These are phyloP conservation scores for Nicator chloris DNA, from an alignment of 2,113 vertebrate species.

Conservation along the genomic window DNA sequence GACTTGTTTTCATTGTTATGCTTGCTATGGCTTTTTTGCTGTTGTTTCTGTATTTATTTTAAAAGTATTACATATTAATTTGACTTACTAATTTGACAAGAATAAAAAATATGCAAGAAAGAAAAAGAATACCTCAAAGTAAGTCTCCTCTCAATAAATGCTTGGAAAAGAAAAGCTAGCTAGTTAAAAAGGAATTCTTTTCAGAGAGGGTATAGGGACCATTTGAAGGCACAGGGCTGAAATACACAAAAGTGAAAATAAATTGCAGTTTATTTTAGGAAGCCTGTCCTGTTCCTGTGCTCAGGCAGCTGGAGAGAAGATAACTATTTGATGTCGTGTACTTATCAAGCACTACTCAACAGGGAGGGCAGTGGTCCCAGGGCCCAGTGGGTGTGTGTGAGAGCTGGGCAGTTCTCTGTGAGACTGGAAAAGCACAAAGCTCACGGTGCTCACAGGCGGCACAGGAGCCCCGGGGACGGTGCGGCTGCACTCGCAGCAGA, in stretches of 20 bases:
- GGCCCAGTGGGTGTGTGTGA: rapidly evolving
- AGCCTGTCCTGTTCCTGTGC: not conserved
- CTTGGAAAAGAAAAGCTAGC: not conserved
- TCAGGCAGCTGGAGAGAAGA: not conserved
- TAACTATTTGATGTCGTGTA: not conserved
- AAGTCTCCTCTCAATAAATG: not conserved
- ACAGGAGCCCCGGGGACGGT: rapidly evolving
- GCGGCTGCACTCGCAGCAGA: not conserved
- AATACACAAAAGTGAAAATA: not conserved
- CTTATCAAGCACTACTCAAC: rapidly evolving
- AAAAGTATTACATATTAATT: not conserved
- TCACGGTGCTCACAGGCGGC: rapidly evolving
- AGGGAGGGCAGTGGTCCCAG: too few relatives aligned
- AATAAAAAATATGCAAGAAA: not conserved
- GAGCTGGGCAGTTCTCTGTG: not conserved
- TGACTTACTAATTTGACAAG: not conserved
- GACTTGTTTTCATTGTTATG: not conserved
- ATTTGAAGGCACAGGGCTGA: not conserved
- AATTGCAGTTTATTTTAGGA: not conserved
- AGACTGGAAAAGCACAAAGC: not conserved
- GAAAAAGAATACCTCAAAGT: not conserved
- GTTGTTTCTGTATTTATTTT: not conserved
- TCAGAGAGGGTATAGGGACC: not conserved
- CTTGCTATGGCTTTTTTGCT: not conserved
- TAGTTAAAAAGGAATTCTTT: not conserved